These are phyloP conservation scores for Tyria jacobaeae DNA, from an alignment of 2,888 invertebrate species.

Conservation along the genomic window DNA sequence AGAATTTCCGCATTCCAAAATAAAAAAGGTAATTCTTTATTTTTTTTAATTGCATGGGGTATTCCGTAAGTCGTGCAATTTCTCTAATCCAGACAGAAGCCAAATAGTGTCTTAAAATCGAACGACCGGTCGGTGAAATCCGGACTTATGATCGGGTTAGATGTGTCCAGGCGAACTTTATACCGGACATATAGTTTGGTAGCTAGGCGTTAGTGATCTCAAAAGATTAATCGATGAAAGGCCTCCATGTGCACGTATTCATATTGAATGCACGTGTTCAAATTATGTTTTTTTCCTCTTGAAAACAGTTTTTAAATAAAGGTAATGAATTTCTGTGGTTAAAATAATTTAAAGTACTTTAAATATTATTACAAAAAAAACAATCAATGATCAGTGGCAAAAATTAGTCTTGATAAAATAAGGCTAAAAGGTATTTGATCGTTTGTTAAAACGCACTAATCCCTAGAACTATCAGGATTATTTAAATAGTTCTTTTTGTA, in stretches of 20 bases:
- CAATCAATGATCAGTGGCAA: too few species aligned
- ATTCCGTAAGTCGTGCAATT: slow-evolving; percentile 10
- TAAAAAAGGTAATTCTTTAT: background rate
- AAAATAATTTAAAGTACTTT: too few species aligned
- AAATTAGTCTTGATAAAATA: too few species aligned
- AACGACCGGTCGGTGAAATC: slow-evolving; percentile 12
- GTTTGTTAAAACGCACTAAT: too few species aligned
- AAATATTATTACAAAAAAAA: too few species aligned
- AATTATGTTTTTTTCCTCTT: too few species aligned
- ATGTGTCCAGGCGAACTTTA: slow-evolving; percentile 6
- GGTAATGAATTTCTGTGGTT: too few species aligned
- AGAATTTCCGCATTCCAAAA: background rate
- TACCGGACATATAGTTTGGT: slow-evolving; percentile 9
- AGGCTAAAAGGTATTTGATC: too few species aligned
- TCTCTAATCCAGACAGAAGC: slow-evolving; percentile 14
- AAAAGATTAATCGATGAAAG: background rate
- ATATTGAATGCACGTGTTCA: too few species aligned
- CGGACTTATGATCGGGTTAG: slow-evolving; percentile 21
- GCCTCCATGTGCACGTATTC: background rate
- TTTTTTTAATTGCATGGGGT: background rate
- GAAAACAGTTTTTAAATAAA: too few species aligned
- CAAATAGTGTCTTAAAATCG: slow-evolving; percentile 15
- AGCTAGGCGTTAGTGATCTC: slow-evolving; percentile 5
- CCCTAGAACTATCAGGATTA: too few species aligned
- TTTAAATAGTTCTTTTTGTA: too few species aligned